Base-by-base conservation (phyloP, 1,140 invertebrate species). In the Drosophila neocordata region DNA sequence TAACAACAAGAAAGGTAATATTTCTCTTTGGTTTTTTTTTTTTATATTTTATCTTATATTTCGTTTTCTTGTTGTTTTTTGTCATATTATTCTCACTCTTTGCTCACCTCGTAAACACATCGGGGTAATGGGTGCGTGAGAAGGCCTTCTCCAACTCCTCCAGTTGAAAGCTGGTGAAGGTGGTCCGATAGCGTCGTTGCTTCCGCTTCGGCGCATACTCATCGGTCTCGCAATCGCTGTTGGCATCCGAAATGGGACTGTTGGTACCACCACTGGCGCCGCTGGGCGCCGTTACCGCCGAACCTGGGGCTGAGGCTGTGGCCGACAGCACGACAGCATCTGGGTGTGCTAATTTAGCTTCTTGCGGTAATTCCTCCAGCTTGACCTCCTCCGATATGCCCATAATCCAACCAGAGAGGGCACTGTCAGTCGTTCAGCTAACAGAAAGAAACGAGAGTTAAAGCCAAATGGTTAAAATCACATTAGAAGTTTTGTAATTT, bases 111-210 rank as follows among this genome's bases (percentile, higher is more conserved):
- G 97, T 99, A 93, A 99, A 99, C 0, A 99, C 98, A 92, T 99
- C 98, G 15, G 98, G 98, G 92, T 99, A 99, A 92, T 99, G 98
- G 4, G 98, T 99, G 80, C 98, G 95, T 0, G 97, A 96, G 92
- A 99, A 99, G 0, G 98, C 98, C 92, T 99, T 99, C 92, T 99
- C 98, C 68, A 99, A 93, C 92, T 99, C 98, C 90, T 99, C 98
- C 60, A 99, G 93, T 92, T 99, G 98, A 90, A 97, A 98, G 83
- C 96, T 97, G 6, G 97, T 98, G 92, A 98, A 98, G 37, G 98
- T 98, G 1, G 98, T 98, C 62, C 98, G 93, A 91, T 98, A 98
- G 41, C 97, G 92, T 2, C 97, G 93, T 87, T 98, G 97, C 89
- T 98, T 99, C 72, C 97, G 93, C 91, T 98, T 98, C 0, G 97